Evolutionary conservation across 2,888 invertebrate species (phyloP).

Genomic region (Ennomos quercinarius): DNA sequence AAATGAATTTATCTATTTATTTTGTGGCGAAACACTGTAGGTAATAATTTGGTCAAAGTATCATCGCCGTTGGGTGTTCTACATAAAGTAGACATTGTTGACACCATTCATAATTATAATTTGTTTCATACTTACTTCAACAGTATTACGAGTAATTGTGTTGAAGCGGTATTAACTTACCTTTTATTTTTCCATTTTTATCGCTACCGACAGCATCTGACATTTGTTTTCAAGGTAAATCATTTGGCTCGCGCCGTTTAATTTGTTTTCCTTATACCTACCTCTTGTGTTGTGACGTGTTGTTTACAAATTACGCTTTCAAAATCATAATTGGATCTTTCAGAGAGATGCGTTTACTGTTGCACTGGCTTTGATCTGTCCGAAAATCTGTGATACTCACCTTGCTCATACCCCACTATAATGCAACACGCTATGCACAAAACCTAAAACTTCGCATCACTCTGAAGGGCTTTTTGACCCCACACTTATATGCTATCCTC

Average conservation of each 20-base stretch:
- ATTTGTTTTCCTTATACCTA: slow-evolving; percentile 42
- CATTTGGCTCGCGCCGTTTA: slow-evolving; percentile 52
- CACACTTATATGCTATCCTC: slow-evolving; percentile 22
- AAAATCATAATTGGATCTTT: slow-evolving; percentile 8
- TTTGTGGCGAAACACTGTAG: too few relatives aligned
- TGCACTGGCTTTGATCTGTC: slow-evolving; percentile 38
- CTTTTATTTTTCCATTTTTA: slow-evolving; percentile 69
- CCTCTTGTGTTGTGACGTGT: slow-evolving; percentile 36
- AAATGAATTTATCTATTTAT: too few relatives aligned
- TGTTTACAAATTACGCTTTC: slow-evolving; percentile 22
- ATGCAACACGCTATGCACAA: slow-evolving; percentile 50
- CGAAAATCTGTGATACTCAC: too few relatives aligned
- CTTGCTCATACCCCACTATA: slow-evolving; percentile 20
- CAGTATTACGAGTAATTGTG: slow-evolving; percentile 25
- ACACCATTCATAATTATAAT: slow-evolving; percentile 20
- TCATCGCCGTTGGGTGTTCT: not conserved
- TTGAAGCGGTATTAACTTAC: slow-evolving; percentile 52
- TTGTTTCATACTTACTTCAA: slow-evolving; percentile 14
- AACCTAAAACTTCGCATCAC: slow-evolving; percentile 41
- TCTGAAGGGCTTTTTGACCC: slow-evolving; percentile 24
- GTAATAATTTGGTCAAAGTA: not conserved
- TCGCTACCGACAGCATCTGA: slow-evolving; percentile 83
- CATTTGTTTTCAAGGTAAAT: slow-evolving; percentile 83
- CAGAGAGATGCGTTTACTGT: slow-evolving; percentile 19
- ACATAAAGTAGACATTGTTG: not conserved